Evolutionary conservation across 2,113 vertebrate species (phyloP), one percentile per base, ranked within the genome.

Genomic region (Steatornis caripensis): DNA sequence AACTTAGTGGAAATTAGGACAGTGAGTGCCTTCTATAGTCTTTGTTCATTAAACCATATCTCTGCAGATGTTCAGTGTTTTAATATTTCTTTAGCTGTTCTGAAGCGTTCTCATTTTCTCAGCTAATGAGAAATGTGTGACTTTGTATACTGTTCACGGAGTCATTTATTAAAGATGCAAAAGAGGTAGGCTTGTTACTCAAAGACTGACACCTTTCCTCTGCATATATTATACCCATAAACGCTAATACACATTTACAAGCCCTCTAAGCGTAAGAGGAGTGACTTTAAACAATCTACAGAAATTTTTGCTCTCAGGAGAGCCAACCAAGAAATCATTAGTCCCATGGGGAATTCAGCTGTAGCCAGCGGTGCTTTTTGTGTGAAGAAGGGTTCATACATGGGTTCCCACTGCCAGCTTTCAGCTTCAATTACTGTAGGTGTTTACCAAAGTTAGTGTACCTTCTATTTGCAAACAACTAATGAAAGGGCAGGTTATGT

Each of bases 11-110:
- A 96, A 98, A 98, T 98, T 97, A 98, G 98, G 97, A 97, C 97
- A 98, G 93, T 93, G 97, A 98, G 96, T 97, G 97, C 98, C 97
- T 98, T 97, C 94, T 95, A 98, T 98, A 98, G 95, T 96, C 95
- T 98, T 97, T 98, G 98, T 87, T 98, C 97, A 98, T 98, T 98
- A 98, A 98, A 97, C 97, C 98, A 96, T 98, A 93, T 93, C 95
- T 97, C 95, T 97, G 96, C 97, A 98, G 98, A 98, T 98, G 98
- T 97, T 98, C 97, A 94, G 72, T 91, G 65, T 66, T 98, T 97
- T 95, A 93, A 89, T 90, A 90, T 89, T 94, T 94, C 95, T 97
- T 97, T 75, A 87, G 91, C 95, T 97, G 41, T 87, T 97, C 81
- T 70, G 96, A 97, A 96, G 41, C n/a, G 54, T 75, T 94, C 34